Base-by-base conservation (phyloP, 30 jellyfish, hydroid and myxozoan species). In the Cassiopea xamachana region DNA sequence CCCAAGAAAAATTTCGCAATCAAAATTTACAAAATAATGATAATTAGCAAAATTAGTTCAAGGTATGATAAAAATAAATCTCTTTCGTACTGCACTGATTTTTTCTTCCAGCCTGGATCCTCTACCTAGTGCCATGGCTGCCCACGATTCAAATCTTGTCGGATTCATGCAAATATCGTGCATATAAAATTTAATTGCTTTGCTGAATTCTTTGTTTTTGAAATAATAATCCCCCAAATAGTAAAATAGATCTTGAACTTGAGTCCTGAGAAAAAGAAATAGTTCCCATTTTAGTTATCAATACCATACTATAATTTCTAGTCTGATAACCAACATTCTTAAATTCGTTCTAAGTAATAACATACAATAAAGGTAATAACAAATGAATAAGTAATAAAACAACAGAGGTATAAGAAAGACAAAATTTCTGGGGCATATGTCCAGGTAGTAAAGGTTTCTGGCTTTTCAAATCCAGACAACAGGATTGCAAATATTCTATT, bases 31-130 rank as follows among this genome's bases (percentile, higher is more conserved):
- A 27, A 27, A 27, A 27, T 27, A 27, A 27, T 27, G 39, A 27
- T 27, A 27, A 27, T 27, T 27, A 27, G 39, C 39, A 27, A 27
- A 27, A 27, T 27, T 27, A 27, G 39, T 27, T 27, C 39, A 27
- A 27, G 39, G 39, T 27, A 27, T 27, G 12, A 55, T 10, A 55
- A 10, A 55, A 55, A 55, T 55, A 55, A 55, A 55, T 55, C 64
- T 55, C 7, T 6, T 55, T 55, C 96, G 12, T 83, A 96, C 99
- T 51, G 97, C 98, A 74, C 96, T 96, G n/a, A 96, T 92, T 77
- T 96, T 96, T 55, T 96, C 99, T 68, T 96, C 99, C 60, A 96
- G 94, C 45, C 99, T 78, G 69, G 99, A 87, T 8, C 98, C 99
- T 43, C 99, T 73, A 0, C 96, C 96, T 43, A 96, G 84, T 44